Evolutionary conservation across 2,888 invertebrate species (phyloP), one percentile per base, ranked within the genome.

Genomic region (Fabriciana adippe): DNA sequence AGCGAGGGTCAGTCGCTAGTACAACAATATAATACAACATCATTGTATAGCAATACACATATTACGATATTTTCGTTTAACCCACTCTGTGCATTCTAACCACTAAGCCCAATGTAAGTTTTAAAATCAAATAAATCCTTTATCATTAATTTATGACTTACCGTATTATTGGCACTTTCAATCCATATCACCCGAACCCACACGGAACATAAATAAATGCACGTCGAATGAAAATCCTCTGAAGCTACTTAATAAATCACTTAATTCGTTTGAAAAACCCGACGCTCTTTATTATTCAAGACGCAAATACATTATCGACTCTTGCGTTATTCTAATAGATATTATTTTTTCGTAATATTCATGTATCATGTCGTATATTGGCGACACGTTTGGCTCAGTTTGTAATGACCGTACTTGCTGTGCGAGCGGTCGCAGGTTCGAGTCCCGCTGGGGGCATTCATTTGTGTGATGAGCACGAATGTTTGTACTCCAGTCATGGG

Each of bases 181-280:
- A 56, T 53, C 66, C 61, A 61, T 71, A 69, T 68, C 69, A 67
- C 55, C 16, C 55, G 55, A 54, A 53, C 59, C 63, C 67, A 72
- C 64, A 60, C 67, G 65, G 63, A 67, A 60, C 70, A 70, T 72
- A 74, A 74, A 74, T 74, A 73, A 73, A 68, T 56, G 69, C 65
- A 67, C 63, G 70, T 70, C 70, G 69, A 71, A 67, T 64, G 64
- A 47, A 72, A 72, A 67, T 64, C 72, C 66, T 56, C 64, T 62
- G 64, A 66, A 72, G 72, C 72, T 69, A 70, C 66, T 71, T 74
- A 76, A 77, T 79, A 78, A 80, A 80, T 79, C 79, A 79, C 78
- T 79, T 79, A 79, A 78, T 78, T 72, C 76, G 74, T 74, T 75
- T 75, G 67, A 72, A 65, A 71, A 59, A 60, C 59, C 16, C 54